Evolutionary conservation across 2,113 vertebrate species (phyloP).

Genomic region (Odobenus rosmarus): DNA sequence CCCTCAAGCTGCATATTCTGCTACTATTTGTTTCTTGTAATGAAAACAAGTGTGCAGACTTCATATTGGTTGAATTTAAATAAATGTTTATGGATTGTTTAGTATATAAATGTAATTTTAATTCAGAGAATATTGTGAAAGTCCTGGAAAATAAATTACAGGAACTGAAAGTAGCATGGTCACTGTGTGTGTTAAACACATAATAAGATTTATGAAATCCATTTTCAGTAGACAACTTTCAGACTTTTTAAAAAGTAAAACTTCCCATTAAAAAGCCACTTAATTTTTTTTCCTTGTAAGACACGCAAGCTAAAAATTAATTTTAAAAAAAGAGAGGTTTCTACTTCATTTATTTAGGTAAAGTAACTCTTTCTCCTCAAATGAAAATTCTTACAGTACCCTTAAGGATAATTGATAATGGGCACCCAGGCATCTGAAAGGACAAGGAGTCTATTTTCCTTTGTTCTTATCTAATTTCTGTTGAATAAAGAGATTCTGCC

Average conservation of each 20-base stretch:
- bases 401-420: conserved; percentile 9
- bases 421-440: neutral
- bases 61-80: conserved; percentile 35
- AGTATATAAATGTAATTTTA: conserved; percentile 76
- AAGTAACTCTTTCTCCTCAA: conserved; percentile 12
- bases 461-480: conserved; percentile 36
- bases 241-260: conserved; percentile 57
- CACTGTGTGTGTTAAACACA: conserved; percentile 29
- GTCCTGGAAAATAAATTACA: conserved; percentile 65
- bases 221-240: neutral
- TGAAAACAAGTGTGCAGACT: conserved; percentile 36
- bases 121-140: conserved; percentile 79
- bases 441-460: conserved; percentile 30
- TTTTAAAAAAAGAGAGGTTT: neutral
- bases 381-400: neutral
- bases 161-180: conserved; percentile 77
- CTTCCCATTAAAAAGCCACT: conserved; percentile 13
- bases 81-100: conserved; percentile 62
- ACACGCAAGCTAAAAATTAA: neutral
- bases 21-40: neutral
- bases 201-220: conserved; percentile 72
- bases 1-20: neutral
- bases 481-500: conserved; percentile 45
- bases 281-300: conserved; percentile 46
- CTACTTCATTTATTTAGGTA: neutral